phyloP scores from a whole-genome alignment of 1,140 invertebrate genomes.

The Mycetomoellerius zeteki region DNA sequence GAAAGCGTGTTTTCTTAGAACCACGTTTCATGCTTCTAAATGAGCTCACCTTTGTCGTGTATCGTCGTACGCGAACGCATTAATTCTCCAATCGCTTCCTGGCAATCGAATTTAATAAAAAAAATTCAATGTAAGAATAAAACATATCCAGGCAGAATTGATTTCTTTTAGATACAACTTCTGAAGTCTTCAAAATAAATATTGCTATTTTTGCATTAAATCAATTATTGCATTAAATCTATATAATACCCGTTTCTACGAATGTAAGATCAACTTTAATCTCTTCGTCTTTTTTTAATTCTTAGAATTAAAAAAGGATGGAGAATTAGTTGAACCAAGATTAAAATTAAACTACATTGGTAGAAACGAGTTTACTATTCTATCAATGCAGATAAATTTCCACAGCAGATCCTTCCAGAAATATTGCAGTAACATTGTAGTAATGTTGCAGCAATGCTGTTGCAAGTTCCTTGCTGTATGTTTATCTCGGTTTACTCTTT shows the following conservation, averaged over 20 bases:
- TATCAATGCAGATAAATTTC: no score
- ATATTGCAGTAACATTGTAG: no score
- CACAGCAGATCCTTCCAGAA: no score
- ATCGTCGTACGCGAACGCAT: not conserved
- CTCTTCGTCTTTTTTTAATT: no score
- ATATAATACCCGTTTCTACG: not conserved
- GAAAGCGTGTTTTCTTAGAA: slow-evolving; percentile 3
- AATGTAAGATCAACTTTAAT: no score
- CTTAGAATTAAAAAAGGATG: no score
- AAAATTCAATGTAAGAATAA: not conserved
- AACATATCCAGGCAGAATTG: not conserved
- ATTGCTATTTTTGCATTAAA: not conserved
- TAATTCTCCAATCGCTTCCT: not conserved
- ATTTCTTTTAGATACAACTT: not conserved
- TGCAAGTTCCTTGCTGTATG: no score
- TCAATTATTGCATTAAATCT: not conserved
- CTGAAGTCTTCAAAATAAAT: not conserved
- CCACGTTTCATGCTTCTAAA: not conserved
- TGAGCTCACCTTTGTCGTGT: not conserved
- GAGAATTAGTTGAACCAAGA: no score
- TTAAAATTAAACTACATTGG: no score
- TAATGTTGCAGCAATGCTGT: no score
- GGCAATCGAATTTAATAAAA: not conserved
- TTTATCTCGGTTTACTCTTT: no score
- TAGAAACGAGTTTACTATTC: no score